Percentiles rank a stretch among this genome's conserved stretches.
Evolutionary conservation across 2,113 vertebrate species (phyloP).

Genomic region (Willisornis vidua): DNA sequence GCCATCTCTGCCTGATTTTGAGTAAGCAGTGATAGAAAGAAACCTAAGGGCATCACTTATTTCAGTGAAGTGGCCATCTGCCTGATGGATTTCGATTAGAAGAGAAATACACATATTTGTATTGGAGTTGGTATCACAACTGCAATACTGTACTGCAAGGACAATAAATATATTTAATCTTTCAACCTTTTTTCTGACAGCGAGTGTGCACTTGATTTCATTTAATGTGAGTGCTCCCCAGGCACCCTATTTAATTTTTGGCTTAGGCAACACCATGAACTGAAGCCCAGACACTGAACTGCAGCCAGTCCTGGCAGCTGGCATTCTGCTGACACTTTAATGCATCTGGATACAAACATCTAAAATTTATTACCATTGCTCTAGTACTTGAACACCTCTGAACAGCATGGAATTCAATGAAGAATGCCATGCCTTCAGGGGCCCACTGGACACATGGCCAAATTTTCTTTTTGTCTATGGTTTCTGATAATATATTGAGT

Average conservation of each 20-base stretch:
- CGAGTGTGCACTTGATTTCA: not conserved
- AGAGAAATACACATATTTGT: not conserved
- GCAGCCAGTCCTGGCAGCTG: not conserved
- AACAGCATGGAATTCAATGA: not conserved
- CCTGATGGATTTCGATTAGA: not conserved
- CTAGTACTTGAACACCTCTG: not conserved
- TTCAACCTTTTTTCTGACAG: not conserved
- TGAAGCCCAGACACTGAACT: conserved; percentile 7
- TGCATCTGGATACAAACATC: not conserved
- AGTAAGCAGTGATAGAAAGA: not conserved
- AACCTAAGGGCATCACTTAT: not conserved
- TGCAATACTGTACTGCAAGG: not conserved
- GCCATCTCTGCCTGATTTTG: not conserved
- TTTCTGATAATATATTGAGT: not conserved
- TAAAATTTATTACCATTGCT: conserved; percentile 6
- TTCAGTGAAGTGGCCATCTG: not conserved
- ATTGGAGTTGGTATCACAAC: not conserved
- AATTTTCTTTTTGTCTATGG: not conserved
- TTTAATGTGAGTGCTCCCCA: not conserved
- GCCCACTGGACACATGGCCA: not conserved
- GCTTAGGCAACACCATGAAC: not conserved
- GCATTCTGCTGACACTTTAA: conserved; percentile 25
- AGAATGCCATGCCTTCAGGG: not conserved
- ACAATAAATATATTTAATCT: not conserved
- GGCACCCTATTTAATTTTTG: conserved; percentile 11